A percentile compares a stretch with the other conserved stretches of the same genome.
These are phyloP conservation scores for Omphaloscelis lunosa DNA, from an alignment of 2,888 invertebrate species.

Conservation along the genomic window DNA sequence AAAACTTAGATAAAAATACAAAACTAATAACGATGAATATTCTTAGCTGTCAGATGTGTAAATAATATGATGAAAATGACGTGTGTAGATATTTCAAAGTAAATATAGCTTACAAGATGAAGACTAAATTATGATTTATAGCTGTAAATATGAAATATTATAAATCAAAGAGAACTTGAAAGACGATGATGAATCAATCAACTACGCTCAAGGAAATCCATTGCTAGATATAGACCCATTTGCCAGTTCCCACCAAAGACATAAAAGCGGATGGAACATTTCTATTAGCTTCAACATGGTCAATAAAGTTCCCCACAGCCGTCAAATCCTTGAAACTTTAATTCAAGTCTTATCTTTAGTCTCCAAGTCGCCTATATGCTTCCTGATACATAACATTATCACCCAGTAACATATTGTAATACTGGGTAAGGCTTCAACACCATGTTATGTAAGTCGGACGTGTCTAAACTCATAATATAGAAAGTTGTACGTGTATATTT, in stretches of 20 bases:
- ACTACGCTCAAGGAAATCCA: not conserved
- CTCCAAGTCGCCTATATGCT: constrained; percentile 7
- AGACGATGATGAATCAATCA: constrained; percentile 2
- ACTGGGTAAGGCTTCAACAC: constrained; percentile 36
- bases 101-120: constrained; percentile 8
- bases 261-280: constrained; percentile 12
- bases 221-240: not conserved
- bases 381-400: constrained; percentile 40
- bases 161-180: constrained; percentile 10
- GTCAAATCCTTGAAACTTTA: constrained; percentile 19
- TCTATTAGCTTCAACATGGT: constrained; percentile 2
- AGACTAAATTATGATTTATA: not conserved
- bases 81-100: not conserved
- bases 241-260: constrained; percentile 13
- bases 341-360: not conserved
- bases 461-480: constrained; percentile 58
- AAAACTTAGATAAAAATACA: not conserved
- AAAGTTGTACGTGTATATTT: constrained; percentile 48
- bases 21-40: constrained; percentile 9
- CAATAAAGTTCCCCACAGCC: constrained; percentile 38
- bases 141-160: constrained; percentile 7
- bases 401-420: constrained; percentile 60
- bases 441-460: constrained; percentile 50
- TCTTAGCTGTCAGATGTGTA: constrained; percentile 15
- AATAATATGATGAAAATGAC: constrained; percentile 26